Evolutionary conservation across 30 jellyfish, hydroid and myxozoan species (phyloP), one percentile per base, ranked within the genome.

Genomic region (Turritopsis dohrnii): DNA sequence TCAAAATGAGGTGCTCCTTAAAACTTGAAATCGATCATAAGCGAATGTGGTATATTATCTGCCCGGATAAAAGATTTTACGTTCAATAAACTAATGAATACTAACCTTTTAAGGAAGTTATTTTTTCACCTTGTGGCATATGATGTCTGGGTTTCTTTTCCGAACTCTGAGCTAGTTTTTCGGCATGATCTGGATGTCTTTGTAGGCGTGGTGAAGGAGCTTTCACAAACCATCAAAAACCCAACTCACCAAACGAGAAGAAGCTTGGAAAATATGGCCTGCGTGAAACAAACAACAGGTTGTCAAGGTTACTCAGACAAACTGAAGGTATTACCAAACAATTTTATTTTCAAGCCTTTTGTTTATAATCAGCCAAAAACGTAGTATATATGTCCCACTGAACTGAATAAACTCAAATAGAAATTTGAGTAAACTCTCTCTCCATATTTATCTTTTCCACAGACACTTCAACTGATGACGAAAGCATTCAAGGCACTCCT

Each of bases 271-370:
- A 89, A 72, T 94, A 94, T 83, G 79, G 82, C n/a, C 86, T 94
- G 66, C 90, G 99, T 18, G 99, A 94, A 71, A 94, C 99, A 19
- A 96, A 88, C 77, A 94, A 94, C 69, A 88, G 99, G 69, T 74
- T 94, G 20, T 94, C 99, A 65, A 74, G 99, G 75, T 66, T 60
- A 8, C 41, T 87, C 16, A 79, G 85, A 24, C 20, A 28, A 54
- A 76, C 69, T 29, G 83, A 79, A 27, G 98, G 98, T 92, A 84
- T 26, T 88, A 9, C 9, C 28, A 16, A 19, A 27, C 9, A 69
- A 19, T 0, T 69, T 19, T 7, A n/a, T n/a, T n/a, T n/a, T n/a
- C n/a, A n/a, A n/a, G n/a, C n/a, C 13, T 13, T 41, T 41, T 41
- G 60, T 41, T 41, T 41, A 41, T 41, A n/a, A n/a, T n/a, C n/a